Evolutionary conservation across 2,113 vertebrate species (phyloP).

Genomic region (Dipodomys ordii): DNA sequence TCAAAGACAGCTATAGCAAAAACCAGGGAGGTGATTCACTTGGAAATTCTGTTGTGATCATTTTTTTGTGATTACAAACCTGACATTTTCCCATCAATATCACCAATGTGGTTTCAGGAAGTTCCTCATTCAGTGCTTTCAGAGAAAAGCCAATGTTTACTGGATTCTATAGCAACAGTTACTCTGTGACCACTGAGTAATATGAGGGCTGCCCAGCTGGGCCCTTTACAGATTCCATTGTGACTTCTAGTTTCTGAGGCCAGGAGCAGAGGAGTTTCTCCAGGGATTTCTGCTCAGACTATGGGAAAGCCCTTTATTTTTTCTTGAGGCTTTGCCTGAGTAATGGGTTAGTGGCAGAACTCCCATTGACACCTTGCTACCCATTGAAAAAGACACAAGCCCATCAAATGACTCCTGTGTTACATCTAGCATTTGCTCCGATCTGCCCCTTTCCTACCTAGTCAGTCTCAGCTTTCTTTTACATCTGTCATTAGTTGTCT

Average conservation of each 20-base stretch:
- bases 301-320: neutral
- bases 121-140: neutral
- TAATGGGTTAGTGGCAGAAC: neutral
- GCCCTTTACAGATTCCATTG: neutral
- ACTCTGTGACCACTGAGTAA: neutral
- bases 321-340: neutral
- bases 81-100: neutral
- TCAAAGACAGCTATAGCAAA: neutral
- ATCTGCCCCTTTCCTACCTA: neutral
- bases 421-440: neutral
- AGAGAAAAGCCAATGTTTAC: neutral
- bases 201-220: neutral
- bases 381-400: neutral
- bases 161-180: neutral
- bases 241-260: conserved; percentile 41
- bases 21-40: neutral
- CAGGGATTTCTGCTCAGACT: neutral
- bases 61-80: conserved; percentile 17
- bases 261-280: neutral
- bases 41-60: conserved; percentile 25
- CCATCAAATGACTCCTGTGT: neutral
- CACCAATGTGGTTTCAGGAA: neutral
- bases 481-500: neutral
- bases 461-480: neutral
- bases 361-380: neutral